These are phyloP conservation scores for Meloidogyne floridensis DNA, from an alignment of 1,140 invertebrate species.

Conservation along the genomic window DNA sequence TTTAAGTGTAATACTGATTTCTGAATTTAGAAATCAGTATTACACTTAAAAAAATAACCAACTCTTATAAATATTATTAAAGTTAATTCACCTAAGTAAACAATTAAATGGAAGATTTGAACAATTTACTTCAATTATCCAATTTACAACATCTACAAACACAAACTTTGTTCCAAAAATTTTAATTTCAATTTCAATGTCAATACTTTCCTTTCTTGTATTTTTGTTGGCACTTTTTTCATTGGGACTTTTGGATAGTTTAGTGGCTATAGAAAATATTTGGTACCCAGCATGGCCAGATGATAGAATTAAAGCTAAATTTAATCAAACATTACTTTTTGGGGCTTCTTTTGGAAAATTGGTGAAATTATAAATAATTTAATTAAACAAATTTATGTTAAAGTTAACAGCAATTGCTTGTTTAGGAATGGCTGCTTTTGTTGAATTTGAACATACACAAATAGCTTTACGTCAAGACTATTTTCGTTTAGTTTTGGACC, in stretches of 20 bases:
- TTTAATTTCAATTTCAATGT: conserved; percentile 56
- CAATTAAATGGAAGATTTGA: conserved; percentile 5
- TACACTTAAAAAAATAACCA: too few relatives aligned
- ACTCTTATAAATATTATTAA: neutral
- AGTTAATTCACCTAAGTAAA: neutral
- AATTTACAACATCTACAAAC: conserved; percentile 2
- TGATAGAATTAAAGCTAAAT: conserved; percentile 22
- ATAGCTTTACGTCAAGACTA: conserved; percentile 57
- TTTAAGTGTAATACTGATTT: too few relatives aligned
- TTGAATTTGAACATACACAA: conserved; percentile 61
- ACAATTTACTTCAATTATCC: conserved; percentile 8
- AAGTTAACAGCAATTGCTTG: conserved; percentile 11
- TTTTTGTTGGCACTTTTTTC: conserved; percentile 51
- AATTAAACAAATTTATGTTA: too few relatives aligned
- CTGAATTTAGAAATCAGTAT: too few relatives aligned
- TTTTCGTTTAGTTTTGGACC: conserved; percentile 62
- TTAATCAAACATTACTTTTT: conserved; percentile 22
- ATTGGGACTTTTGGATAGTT: conserved; percentile 50
- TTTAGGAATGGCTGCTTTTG: conserved; percentile 22
- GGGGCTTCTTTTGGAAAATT: conserved; percentile 27
- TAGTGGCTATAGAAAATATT: conserved; percentile 48
- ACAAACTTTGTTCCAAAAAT: conserved; percentile 30
- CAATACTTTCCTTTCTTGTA: conserved; percentile 49
- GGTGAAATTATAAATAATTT: too few relatives aligned
- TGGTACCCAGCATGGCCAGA: conserved; percentile 37